These are phyloP conservation scores for Hypena proboscidalis DNA, from an alignment of 2,888 invertebrate species.

Conservation along the genomic window DNA sequence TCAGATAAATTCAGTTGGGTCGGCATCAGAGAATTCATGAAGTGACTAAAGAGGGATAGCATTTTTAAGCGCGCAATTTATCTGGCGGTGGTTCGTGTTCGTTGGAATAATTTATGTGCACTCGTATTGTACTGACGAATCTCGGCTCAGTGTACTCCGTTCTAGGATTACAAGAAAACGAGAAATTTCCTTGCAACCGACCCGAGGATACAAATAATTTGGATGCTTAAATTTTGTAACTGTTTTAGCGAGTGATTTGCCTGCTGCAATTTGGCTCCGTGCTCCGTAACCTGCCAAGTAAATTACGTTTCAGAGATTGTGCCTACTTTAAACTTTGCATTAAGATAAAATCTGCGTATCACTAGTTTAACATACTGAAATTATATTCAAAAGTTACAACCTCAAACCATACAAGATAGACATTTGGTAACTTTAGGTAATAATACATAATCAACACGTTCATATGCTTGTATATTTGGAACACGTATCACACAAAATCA, in stretches of 20 bases:
- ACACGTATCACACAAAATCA: not conserved
- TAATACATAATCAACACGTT: not conserved
- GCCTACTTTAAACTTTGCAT: too few relatives aligned
- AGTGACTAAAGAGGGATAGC: slow-evolving; percentile 65
- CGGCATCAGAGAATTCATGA: slow-evolving; percentile 62
- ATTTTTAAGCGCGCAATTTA: slow-evolving; percentile 67
- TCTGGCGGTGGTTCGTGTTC: slow-evolving; percentile 49
- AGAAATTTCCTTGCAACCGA: slow-evolving; percentile 23
- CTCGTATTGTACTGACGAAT: slow-evolving; percentile 53
- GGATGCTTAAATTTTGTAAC: slow-evolving; percentile 9
- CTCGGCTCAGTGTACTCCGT: slow-evolving; percentile 35
- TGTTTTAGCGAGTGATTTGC: slow-evolving; percentile 6
- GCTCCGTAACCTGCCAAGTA: not conserved
- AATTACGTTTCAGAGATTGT: not conserved
- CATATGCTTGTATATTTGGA: not conserved
- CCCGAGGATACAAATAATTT: slow-evolving; percentile 14
- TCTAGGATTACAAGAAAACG: slow-evolving; percentile 33
- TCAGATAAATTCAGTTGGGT: slow-evolving; percentile 45
- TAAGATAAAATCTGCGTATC: too few relatives aligned
- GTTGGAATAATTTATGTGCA: slow-evolving; percentile 59
- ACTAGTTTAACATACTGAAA: too few relatives aligned
- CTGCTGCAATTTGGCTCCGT: slow-evolving; percentile 10
- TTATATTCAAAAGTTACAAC: too few relatives aligned
- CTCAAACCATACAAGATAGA: too few relatives aligned
- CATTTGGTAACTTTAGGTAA: not conserved